Evolutionary conservation across 2,113 vertebrate genomes (phyloP).

Genomic region (Chloropsis hardwickii): DNA sequence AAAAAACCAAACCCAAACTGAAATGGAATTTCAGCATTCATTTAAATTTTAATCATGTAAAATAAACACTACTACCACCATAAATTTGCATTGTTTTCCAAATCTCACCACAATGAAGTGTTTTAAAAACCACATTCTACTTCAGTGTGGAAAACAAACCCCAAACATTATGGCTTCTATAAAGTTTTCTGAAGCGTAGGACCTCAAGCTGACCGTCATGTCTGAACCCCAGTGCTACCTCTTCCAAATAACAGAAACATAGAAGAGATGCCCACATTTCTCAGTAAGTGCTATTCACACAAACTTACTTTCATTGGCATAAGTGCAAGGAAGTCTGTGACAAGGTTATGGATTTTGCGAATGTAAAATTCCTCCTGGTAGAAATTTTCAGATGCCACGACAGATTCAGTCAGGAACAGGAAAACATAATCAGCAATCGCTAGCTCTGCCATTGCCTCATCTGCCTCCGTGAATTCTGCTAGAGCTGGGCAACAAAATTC

Average conservation of each 20-base stretch:
- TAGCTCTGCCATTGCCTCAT: slow-evolving; percentile 90
- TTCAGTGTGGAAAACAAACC: not conserved
- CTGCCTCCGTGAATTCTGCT: slow-evolving; percentile 94
- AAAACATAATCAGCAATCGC: slow-evolving; percentile 90
- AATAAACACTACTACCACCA: not conserved
- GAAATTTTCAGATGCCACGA: slow-evolving; percentile 87
- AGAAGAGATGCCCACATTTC: not conserved
- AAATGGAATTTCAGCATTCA: not conserved
- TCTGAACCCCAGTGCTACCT: not conserved
- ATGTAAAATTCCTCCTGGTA: slow-evolving; percentile 93
- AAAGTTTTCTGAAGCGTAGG: not conserved
- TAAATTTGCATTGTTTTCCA: not conserved
- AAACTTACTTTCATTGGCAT: slow-evolving; percentile 96
- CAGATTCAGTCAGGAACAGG: slow-evolving; percentile 90
- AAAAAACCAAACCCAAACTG: not conserved
- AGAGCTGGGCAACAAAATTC: slow-evolving; percentile 72
- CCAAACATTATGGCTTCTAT: not conserved
- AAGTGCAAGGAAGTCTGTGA: slow-evolving; percentile 93
- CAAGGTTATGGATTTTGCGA: slow-evolving; percentile 89
- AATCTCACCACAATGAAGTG: not conserved
- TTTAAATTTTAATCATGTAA: not conserved
- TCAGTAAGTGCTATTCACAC: not conserved
- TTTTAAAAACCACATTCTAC: not conserved
- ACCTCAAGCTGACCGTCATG: not conserved
- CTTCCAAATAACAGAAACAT: not conserved